Evolutionary conservation across 1,140 invertebrate species (phyloP), one percentile per base, ranked within the genome.

Genomic region (Pseudomyrmex concolor): DNA sequence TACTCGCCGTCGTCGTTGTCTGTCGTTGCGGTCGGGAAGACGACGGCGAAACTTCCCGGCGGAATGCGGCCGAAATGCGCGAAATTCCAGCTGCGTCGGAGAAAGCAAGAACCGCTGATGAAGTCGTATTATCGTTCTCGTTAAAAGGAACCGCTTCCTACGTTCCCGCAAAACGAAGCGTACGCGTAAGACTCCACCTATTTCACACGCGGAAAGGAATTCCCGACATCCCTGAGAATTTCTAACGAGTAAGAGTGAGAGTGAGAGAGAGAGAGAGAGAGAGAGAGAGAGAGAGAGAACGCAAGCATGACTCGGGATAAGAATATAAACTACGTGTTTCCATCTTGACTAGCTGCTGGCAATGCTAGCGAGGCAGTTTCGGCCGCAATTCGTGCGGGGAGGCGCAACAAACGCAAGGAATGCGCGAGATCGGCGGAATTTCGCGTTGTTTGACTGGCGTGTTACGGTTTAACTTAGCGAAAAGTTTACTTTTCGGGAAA

Each of bases 111-210:
- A 86, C 66, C 45, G 84, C 60, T 72, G 84, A 86, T 86, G 64
- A 66, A 72, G 72, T 83, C 54, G 57, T 83, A 76, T 77, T 85
- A 85, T 73, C 73, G 70, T 71, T 68, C 78, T 86, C 80, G 73
- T 85, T 83, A 68, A 78, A 57, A 54, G 55, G 22, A 34, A 12
- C 15, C 19, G 50, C 59, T 1, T 48, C 0, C 54, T 45, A 12
- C 25, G 12, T 19, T 51, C 51, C 25, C 57, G 22, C 15, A 13
- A 19, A 34, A 34, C 43, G 54, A 19, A n/a, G 19, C 63, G 51
- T 25, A 72, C 12, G 43, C 54, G 71, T 1, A 25, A 70, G 19
- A 34, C 15, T 8, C n/a, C 54, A 13, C 43, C 43, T 50, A 71
- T 60, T 50, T 80, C 55, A 34, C 43, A 19, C 63, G 25, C 4